Evolutionary conservation across 2,888 invertebrate species (phyloP), one percentile per base, ranked within the genome.

Genomic region (Drosophila cracens): DNA sequence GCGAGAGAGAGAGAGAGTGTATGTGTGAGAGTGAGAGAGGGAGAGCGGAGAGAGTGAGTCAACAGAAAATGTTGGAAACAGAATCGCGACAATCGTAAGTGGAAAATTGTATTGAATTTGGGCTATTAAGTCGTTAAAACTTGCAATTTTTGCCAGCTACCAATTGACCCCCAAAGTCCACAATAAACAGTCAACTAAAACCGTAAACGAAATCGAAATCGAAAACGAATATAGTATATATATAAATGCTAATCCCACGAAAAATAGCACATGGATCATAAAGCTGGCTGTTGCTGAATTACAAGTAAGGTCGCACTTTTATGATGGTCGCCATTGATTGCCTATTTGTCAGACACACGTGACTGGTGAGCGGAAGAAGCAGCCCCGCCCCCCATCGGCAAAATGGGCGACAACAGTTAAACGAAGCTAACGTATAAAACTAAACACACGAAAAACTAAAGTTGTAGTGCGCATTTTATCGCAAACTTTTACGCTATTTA

Each of bases 81-180:
- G 48, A 61, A 79, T 33, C 58, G 64, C 31, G 43, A 52, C 65
- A 73, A 31, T 69, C 79, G 82, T 82, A 84, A 74, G 58, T 76
- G 89, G 88, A 89, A 84, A 84, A 89, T 84, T 84, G 89, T 89
- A 84, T 89, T 89, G 89, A 84, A 87, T 84, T 84, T 87, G 70
- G 85, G 72, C 89, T 84, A 89, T 84, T 89, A 84, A 87, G 87
- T 89, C 76, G 89, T 89, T 89, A 87, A 82, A 76, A 71, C 83
- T 79, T 72, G 59, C 57, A 57, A 63, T 74, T 76, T 63, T 60
- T 75, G 49, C 76, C 80, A 79, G 68, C 59, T 51, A 76, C 60
- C 76, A 63, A 76, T 80, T 81, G 81, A 80, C 77, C 81, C 65
- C 66, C 70, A 43, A 21, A 43, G 21, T 46, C 43, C 60, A 40